These are phyloP conservation scores for Saccostrea glomerata DNA, from an alignment of 1,140 invertebrate species.

Conservation along the genomic window DNA sequence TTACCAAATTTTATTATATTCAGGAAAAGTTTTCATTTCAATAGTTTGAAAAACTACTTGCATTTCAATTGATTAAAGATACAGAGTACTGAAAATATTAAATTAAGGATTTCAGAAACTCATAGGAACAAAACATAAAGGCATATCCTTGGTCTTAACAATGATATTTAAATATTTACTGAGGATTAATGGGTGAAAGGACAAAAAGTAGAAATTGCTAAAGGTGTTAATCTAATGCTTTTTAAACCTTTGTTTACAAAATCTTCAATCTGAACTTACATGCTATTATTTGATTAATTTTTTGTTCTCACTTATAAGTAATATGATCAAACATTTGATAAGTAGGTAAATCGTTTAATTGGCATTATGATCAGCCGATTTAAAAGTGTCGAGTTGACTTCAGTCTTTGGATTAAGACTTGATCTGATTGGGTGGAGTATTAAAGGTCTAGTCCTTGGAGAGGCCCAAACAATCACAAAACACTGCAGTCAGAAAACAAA, in stretches of 20 bases:
- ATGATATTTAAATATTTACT: not conserved
- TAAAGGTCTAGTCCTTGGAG: not conserved
- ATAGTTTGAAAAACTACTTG: too few species aligned
- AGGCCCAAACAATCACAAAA: conserved; percentile 4
- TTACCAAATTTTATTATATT: too few species aligned
- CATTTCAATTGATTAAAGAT: too few species aligned
- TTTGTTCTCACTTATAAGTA: not conserved
- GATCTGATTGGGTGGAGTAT: not conserved
- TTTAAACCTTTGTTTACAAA: not conserved
- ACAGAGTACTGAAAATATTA: too few species aligned
- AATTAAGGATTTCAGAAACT: too few species aligned
- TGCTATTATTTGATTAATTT: not conserved
- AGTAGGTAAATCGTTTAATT: conserved; percentile 5
- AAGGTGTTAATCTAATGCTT: not conserved
- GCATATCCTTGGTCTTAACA: not conserved
- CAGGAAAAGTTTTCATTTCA: too few species aligned
- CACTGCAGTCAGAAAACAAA: too few species aligned
- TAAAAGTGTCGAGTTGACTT: not conserved
- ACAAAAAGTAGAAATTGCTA: not conserved
- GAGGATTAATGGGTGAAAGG: not conserved
- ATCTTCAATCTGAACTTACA: not conserved
- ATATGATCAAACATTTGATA: not conserved
- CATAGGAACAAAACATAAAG: not conserved
- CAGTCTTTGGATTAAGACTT: not conserved
- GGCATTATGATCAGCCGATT: not conserved